phyloP scores from a whole-genome alignment of 2,888 invertebrate genomes.

The Spisula subtruncata region DNA sequence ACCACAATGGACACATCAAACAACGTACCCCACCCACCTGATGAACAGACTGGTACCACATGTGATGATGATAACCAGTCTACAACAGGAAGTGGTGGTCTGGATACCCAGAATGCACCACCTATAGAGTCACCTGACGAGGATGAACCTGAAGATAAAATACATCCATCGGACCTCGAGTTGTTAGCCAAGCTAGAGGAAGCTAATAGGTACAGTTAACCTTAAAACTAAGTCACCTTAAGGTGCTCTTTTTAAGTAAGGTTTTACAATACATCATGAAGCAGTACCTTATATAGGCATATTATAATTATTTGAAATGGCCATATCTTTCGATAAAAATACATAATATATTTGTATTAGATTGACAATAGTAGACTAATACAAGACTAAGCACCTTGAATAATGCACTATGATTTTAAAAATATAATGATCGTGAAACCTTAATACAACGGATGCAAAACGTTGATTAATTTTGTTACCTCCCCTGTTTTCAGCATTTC shows the following conservation, averaged over 20 bases:
- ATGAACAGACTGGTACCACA: slow-evolving; percentile 1
- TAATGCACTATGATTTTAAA: too few relatives aligned
- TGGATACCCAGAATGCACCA: slow-evolving; percentile 23
- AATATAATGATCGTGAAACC: too few relatives aligned
- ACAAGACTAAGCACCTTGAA: too few relatives aligned
- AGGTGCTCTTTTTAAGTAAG: too few relatives aligned
- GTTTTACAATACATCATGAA: neutral
- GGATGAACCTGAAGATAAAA: slow-evolving; percentile 18
- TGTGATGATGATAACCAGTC: slow-evolving; percentile 32
- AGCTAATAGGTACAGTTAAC: slow-evolving; percentile 91
- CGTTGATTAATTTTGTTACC: too few relatives aligned
- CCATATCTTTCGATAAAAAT: neutral
- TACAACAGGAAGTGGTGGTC: neutral
- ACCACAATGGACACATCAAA: slow-evolving; percentile 30
- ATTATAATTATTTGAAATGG: neutral
- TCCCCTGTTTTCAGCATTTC: too few relatives aligned
- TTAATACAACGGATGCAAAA: too few relatives aligned
- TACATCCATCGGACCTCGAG: slow-evolving; percentile 91
- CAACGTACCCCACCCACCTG: slow-evolving; percentile 44
- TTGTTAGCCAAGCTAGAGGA: slow-evolving; percentile 98
- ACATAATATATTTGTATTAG: too few relatives aligned
- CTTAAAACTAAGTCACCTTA: too few relatives aligned
- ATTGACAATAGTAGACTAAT: neutral
- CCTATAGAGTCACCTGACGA: neutral
- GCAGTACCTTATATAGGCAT: neutral